Conservation (phyloP, 1,140 invertebrate species). For the Meloidogyne floridensis region DNA sequence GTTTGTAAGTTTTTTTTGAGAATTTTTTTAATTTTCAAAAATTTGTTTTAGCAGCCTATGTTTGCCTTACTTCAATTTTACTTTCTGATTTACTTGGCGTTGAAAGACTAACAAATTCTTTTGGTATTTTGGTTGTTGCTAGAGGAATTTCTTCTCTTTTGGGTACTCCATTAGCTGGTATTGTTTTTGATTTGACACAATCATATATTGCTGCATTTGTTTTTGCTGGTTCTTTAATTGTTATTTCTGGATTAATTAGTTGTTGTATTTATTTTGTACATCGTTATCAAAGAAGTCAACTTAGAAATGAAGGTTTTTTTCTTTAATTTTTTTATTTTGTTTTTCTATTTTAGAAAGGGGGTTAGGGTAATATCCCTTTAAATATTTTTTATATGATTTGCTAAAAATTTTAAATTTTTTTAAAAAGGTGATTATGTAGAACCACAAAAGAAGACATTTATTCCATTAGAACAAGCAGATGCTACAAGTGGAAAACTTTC, state of each 20-base stretch:
- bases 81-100: slow-evolving; percentile 90
- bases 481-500: slow-evolving; percentile 62
- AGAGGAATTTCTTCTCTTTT: slow-evolving; percentile 86
- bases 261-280: slow-evolving; percentile 52
- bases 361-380: too few relatives aligned
- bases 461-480: slow-evolving; percentile 41
- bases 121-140: slow-evolving; percentile 89
- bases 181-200: slow-evolving; percentile 62
- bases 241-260: slow-evolving; percentile 60
- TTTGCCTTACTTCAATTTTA: slow-evolving; percentile 95
- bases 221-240: slow-evolving; percentile 57
- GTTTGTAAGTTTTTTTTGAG: slow-evolving; percentile 77
- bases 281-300: slow-evolving; percentile 45
- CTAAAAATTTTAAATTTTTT: neutral
- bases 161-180: slow-evolving; percentile 72
- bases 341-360: too few relatives aligned
- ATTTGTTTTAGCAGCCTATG: slow-evolving; percentile 82
- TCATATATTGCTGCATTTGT: slow-evolving; percentile 61
- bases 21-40: slow-evolving; percentile 8
- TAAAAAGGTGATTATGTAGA: slow-evolving; percentile 48
- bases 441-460: slow-evolving; percentile 14
- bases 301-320: slow-evolving; percentile 61
- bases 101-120: slow-evolving; percentile 93
- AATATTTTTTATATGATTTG: neutral
- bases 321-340: too few relatives aligned